phyloP scores from a whole-genome alignment of 2,888 invertebrate genomes.

The Pegoplata infirma region DNA sequence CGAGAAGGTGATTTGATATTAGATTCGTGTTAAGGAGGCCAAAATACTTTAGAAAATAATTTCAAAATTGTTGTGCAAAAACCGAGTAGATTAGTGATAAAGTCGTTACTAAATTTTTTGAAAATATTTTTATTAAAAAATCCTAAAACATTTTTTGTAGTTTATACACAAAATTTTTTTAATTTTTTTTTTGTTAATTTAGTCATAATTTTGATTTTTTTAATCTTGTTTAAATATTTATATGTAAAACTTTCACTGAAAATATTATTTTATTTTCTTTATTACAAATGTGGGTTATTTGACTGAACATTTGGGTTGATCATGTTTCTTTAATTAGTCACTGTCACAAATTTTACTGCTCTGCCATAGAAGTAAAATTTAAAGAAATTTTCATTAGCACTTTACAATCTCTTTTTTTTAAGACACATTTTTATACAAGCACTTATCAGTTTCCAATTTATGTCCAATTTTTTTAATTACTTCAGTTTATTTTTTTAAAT shows the following conservation, averaged over 20 bases:
- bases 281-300: slow-evolving; percentile 31
- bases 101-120: too few relatives aligned
- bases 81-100: too few relatives aligned
- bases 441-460: too few relatives aligned
- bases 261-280: slow-evolving; percentile 9
- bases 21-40: too few relatives aligned
- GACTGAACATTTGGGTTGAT: slow-evolving; percentile 5
- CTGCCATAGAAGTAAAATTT: neutral
- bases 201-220: neutral
- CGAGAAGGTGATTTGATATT: too few relatives aligned
- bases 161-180: too few relatives aligned
- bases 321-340: slow-evolving; percentile 44
- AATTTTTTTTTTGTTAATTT: neutral
- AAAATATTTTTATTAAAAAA: too few relatives aligned
- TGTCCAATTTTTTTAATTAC: too few relatives aligned
- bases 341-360: slow-evolving; percentile 21
- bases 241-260: slow-evolving; percentile 45
- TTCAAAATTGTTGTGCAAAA: too few relatives aligned
- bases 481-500: neutral
- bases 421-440: too few relatives aligned
- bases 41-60: too few relatives aligned
- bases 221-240: neutral
- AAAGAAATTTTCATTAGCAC: neutral
- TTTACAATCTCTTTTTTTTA: neutral
- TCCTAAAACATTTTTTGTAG: too few relatives aligned